Conservation (phyloP, 2,888 invertebrate species). For the Scelioninae gen. 1 region DNA sequence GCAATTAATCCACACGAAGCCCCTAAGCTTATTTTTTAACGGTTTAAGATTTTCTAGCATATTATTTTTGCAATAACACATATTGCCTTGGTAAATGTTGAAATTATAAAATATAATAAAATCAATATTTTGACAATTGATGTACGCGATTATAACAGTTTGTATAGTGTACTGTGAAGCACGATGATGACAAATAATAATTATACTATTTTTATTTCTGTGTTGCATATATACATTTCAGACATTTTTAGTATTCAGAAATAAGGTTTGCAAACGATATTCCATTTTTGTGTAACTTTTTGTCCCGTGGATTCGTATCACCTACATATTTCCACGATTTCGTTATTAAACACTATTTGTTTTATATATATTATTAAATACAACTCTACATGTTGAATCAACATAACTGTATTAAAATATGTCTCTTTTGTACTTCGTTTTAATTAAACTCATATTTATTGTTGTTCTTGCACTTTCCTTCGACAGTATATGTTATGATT, state of each 20-base stretch:
- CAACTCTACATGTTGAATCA: too few relatives aligned
- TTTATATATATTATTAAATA: too few relatives aligned
- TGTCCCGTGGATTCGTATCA: not conserved
- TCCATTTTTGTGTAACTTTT: slow-evolving; percentile 18
- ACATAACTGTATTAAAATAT: too few relatives aligned
- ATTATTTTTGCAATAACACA: slow-evolving; percentile 19
- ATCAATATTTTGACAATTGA: slow-evolving; percentile 33
- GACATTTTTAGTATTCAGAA: slow-evolving; percentile 25
- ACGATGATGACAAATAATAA: slow-evolving; percentile 32
- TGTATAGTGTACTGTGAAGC: slow-evolving; percentile 19
- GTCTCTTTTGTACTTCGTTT: too few relatives aligned
- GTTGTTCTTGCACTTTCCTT: too few relatives aligned
- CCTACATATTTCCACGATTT: too few relatives aligned
- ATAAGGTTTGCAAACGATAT: slow-evolving; percentile 23
- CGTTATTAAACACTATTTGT: too few relatives aligned
- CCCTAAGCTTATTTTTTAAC: slow-evolving; percentile 17
- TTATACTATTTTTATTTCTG: slow-evolving; percentile 42
- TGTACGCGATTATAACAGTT: slow-evolving; percentile 24
- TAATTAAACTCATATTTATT: too few relatives aligned
- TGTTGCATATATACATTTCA: slow-evolving; percentile 22
- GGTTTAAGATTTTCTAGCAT: slow-evolving; percentile 13
- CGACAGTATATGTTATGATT: too few relatives aligned
- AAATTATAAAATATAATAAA: slow-evolving; percentile 41
- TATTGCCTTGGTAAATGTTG: slow-evolving; percentile 24
- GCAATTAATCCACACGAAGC: too few relatives aligned